Evolutionary conservation across 2,113 vertebrate species (phyloP), one percentile per base, ranked within the genome.

Genomic region (Python bivittatus): DNA sequence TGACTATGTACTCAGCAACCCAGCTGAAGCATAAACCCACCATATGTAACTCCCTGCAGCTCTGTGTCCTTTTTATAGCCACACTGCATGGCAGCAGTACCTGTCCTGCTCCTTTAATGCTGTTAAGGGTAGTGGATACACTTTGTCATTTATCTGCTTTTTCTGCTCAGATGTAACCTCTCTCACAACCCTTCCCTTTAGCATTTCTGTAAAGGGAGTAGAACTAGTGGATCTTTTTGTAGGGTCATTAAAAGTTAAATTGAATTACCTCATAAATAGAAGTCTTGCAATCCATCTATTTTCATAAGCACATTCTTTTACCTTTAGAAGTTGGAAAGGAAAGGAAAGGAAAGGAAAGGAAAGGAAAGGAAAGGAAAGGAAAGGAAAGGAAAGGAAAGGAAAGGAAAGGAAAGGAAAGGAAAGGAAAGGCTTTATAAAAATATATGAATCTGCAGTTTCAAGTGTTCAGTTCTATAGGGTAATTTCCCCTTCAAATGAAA

Each of bases 401-500:
- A 20, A 61, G 33, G 29, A 92, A 60, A 61, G 57, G 25, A 7
- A 58, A 12, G 25, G 22, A 54, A 79, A 91, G 20, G 22, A 58
- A 33, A 85, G 17, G 33, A 44, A 33, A 54, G 1, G 68, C 1
- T 92, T 94, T 96, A 96, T 94, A 0, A 92, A 97, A 96, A 92
- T 89, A 93, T 10, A 23, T 29, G 89, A 96, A 95, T 86, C 91
- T 93, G 86, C 53, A 92, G 92, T 96, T 97, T 94, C 93, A 90
- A 97, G 97, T 96, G 94, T 94, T 98, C 95, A 83, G 94, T 96
- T 96, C 96, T 96, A 94, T 94, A 97, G 97, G 96, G 97, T 97
- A 95, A 98, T 98, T 98, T 97, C 97, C 96, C 95, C 92, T 89
- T 97, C 95, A 95, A 97, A 97, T 98, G 96, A 97, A 97, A 97